phyloP scores from a whole-genome alignment of 2,888 invertebrate species.

The Schrankia costaestrigalis region DNA sequence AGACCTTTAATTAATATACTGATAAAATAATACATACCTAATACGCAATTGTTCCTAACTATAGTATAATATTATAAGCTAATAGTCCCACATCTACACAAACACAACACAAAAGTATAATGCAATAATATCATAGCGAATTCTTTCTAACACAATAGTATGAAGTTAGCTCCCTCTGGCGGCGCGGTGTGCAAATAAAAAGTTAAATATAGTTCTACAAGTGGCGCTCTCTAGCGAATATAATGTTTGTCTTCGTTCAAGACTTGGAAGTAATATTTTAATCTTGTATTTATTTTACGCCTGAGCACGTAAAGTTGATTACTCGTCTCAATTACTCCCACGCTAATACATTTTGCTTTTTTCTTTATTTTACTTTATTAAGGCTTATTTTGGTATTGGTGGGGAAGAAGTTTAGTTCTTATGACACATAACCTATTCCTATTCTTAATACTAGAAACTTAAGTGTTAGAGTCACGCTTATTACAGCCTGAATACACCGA shows the following conservation, averaged over 20 bases:
- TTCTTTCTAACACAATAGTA: constrained; percentile 11
- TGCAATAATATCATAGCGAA: constrained; percentile 7
- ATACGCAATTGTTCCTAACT: neutral
- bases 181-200: constrained; percentile 19
- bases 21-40: neutral
- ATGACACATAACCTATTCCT: no score
- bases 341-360: no score
- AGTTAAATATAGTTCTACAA: constrained; percentile 16
- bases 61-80: neutral
- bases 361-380: no score
- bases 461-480: no score
- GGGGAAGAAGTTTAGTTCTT: no score
- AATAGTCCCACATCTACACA: no score
- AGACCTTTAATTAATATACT: no score
- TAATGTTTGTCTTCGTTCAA: constrained; percentile 6
- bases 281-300: neutral
- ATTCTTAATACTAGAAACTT: no score
- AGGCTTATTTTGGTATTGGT: no score
- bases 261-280: no score
- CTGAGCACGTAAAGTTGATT: neutral
- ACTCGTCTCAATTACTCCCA: neutral
- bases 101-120: neutral
- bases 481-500: no score
- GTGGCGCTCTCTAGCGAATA: constrained; percentile 17
- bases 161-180: constrained; percentile 13